These are phyloP conservation scores for Porites cylindrica DNA, from an alignment of 92 coral and sea anemone genomes.

Conservation along the genomic window DNA sequence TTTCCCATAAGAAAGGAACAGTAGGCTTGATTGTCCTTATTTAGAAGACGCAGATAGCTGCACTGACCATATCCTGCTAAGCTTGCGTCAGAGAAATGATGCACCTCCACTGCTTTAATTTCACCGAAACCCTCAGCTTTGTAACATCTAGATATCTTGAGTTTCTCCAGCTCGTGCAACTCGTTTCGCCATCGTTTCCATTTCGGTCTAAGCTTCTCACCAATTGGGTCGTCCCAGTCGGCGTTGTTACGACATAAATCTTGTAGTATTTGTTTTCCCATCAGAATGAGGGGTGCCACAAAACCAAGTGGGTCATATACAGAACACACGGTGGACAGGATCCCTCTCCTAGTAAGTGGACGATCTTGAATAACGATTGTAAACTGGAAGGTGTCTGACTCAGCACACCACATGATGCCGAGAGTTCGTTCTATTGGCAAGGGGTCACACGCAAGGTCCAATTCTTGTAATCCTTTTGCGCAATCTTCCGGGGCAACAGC, in stretches of 20 bases:
- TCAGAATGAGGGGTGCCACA: slow-evolving; percentile 57
- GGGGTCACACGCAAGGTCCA: slow-evolving; percentile 50
- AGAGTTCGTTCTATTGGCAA: slow-evolving; percentile 56
- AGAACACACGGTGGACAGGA: slow-evolving; percentile 61
- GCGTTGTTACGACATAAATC: slow-evolving; percentile 47
- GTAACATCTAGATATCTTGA: neutral
- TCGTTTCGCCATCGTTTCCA: slow-evolving; percentile 60
- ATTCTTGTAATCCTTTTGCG: slow-evolving; percentile 54
- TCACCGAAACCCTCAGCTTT: no score
- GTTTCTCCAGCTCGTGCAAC: slow-evolving; percentile 26
- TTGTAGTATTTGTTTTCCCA: slow-evolving; percentile 68
- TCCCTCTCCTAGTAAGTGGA: slow-evolving; percentile 60
- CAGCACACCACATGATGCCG: slow-evolving; percentile 64
- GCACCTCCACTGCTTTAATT: no score
- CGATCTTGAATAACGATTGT: slow-evolving; percentile 65
- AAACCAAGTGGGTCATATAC: slow-evolving; percentile 66
- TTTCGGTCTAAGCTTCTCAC: slow-evolving; percentile 34
- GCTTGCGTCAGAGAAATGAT: no score
- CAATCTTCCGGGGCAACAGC: slow-evolving; percentile 58
- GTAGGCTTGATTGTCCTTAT: no score
- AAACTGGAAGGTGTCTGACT: slow-evolving; percentile 62
- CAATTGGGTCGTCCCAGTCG: slow-evolving; percentile 62
- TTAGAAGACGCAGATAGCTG: no score
- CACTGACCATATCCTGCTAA: no score
- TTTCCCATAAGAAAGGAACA: no score